Base-by-base conservation (phyloP, 2,888 invertebrate genomes). In the Pycnomerus fuliginosus region DNA sequence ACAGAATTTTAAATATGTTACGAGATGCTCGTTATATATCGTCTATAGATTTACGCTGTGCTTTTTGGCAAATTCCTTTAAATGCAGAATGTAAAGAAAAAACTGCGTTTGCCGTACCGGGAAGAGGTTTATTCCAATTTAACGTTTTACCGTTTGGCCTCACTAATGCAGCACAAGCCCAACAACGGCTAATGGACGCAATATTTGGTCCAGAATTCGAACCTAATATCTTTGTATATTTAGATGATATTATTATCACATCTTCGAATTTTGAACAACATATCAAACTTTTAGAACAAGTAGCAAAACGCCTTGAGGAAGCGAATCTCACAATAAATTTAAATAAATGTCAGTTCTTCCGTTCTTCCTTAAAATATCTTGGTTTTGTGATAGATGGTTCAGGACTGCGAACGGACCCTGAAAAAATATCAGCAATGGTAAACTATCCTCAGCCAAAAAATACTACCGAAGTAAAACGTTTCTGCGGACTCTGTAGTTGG, bases 401-500 rank as follows among this genome's bases (percentile, higher is more conserved):
- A 2, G 57, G 57, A 1, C 22, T 63, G 3, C 30, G 49, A 2
- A 60, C 58, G 1, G 56, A 62, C 34, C 59, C 59, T 1, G 56
- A 55, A 2, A 62, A 64, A 42, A 47, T 63, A 4, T 23, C 31
- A 1, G 40, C 53, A 8, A 61, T 62, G 44, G 32, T 55, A 3
- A 53, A 58, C 40, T 62, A 56, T 48, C 53, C 58, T 2, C 41
- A 31, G 1, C 58, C 60, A 1, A 23, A 12, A 11, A 60, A 44
- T 8, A 34, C 52, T 4, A 62, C 62, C 1, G 56, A 60, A 43
- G 20, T 62, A 3, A 60, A 60, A 40, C 30, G 61, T 10, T 58
- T 65, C 33, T 23, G 62, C 1, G 63, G 61, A 2, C 40, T 62
- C 31, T 51, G 52, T 37, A 50, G 50, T 2, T 64, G 60, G 54